These are phyloP conservation scores for Girardinus metallicus DNA, from an alignment of 2,797 vertebrate species.

Conservation along the genomic window DNA sequence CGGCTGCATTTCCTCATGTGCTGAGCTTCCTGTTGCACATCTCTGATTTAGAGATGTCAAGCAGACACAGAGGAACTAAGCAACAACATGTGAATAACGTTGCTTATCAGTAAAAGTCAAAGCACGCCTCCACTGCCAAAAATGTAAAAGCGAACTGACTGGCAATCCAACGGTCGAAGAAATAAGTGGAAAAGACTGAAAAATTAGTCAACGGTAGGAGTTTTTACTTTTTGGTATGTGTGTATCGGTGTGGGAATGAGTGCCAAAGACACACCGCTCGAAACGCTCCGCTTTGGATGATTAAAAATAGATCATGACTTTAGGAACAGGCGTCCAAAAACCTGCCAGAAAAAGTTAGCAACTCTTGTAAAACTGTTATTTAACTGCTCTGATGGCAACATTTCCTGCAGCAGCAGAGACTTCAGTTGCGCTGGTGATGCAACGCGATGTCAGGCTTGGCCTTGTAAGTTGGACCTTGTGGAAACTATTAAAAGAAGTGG, in stretches of 20 bases:
- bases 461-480: neutral
- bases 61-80: neutral
- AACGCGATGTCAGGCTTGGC: neutral
- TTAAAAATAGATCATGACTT: neutral
- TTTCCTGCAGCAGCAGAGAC: neutral
- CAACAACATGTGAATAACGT: neutral
- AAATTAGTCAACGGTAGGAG: neutral
- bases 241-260: too few species aligned
- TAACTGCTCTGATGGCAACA: too few species aligned
- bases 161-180: neutral
- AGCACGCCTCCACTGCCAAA: neutral
- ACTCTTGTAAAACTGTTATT: neutral
- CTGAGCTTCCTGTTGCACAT: slow-evolving; percentile 19
- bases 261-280: neutral
- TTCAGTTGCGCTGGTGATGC: too few species aligned
- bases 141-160: neutral
- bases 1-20: neutral
- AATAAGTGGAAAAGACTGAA: neutral
- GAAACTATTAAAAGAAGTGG: neutral
- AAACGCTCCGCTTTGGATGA: neutral
- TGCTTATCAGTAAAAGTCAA: neutral
- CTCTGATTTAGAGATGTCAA: slow-evolving; percentile 21
- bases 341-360: neutral
- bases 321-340: neutral
- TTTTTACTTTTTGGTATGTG: neutral